phyloP scores from a whole-genome alignment of 2,888 invertebrate species.

The Arge pagana region DNA sequence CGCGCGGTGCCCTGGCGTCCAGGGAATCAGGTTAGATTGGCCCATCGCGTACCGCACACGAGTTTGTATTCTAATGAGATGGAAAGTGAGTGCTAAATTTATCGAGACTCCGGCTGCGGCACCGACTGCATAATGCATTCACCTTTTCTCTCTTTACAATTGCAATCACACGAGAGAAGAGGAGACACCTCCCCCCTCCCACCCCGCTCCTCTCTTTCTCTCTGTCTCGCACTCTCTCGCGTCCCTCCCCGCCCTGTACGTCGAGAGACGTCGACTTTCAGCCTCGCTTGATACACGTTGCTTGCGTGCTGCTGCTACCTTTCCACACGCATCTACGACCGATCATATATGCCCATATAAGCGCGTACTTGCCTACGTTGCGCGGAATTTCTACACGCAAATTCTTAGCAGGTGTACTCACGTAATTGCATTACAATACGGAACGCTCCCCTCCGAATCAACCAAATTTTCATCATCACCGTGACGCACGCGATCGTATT shows the following conservation, averaged over 20 bases:
- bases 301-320: not conserved
- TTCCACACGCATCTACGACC: not conserved
- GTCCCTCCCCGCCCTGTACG: not conserved
- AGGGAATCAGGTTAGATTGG: conserved; percentile 26
- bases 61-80: conserved; percentile 34
- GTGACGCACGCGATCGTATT: too few relatives aligned
- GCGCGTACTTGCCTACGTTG: too few relatives aligned
- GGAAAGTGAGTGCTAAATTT: conserved; percentile 36
- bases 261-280: not conserved
- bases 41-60: conserved; percentile 22
- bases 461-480: too few relatives aligned
- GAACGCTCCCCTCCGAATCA: too few relatives aligned
- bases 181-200: not conserved
- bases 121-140: conserved; percentile 10
- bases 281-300: not conserved
- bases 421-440: too few relatives aligned
- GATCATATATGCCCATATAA: too few relatives aligned
- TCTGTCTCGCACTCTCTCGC: not conserved
- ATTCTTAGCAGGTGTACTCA: too few relatives aligned
- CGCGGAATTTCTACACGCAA: too few relatives aligned
- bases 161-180: conserved; percentile 5
- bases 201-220: not conserved
- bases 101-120: conserved; percentile 18
- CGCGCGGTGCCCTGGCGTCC: not conserved
- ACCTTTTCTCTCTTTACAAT: conserved; percentile 8